phyloP scores from a whole-genome alignment of 2,113 vertebrate species.

The Lepus americanus region DNA sequence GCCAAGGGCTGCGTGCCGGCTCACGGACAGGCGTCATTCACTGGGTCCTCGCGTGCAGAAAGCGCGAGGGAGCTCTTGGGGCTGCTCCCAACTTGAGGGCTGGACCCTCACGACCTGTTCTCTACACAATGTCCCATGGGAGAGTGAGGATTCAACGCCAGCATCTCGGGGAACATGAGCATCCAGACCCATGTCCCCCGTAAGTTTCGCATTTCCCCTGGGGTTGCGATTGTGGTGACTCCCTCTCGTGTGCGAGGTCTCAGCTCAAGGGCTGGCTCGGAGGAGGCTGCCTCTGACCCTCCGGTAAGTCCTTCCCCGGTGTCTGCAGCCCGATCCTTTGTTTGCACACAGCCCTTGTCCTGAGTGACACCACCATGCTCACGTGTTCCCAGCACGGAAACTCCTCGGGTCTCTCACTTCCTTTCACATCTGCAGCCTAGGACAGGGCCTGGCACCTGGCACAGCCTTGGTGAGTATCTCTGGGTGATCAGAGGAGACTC shows the following conservation, averaged over 20 bases:
- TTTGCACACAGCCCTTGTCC: neutral
- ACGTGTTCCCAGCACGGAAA: neutral
- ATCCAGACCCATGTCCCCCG: too few species aligned
- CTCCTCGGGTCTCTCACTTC: neutral
- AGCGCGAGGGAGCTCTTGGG: neutral
- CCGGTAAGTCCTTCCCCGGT: neutral
- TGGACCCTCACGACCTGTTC: neutral
- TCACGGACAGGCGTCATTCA: neutral
- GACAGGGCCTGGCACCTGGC: rapidly evolving
- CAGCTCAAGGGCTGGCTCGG: neutral
- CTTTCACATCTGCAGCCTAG: neutral
- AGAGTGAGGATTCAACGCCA: neutral
- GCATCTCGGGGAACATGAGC: neutral
- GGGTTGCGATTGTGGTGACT: rapidly evolving
- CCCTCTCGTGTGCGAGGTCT: neutral
- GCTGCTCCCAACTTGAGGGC: neutral
- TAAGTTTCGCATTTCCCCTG: neutral
- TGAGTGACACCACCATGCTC: rapidly evolving
- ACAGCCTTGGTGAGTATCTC: neutral
- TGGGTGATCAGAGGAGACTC: neutral
- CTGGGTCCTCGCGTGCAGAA: neutral
- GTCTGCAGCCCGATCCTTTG: neutral
- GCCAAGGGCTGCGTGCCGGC: neutral
- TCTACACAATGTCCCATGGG: too few species aligned
- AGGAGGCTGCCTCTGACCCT: neutral